Evolutionary conservation across 2,797 vertebrate species (phyloP).

Genomic region (Propithecus perrieri): DNA sequence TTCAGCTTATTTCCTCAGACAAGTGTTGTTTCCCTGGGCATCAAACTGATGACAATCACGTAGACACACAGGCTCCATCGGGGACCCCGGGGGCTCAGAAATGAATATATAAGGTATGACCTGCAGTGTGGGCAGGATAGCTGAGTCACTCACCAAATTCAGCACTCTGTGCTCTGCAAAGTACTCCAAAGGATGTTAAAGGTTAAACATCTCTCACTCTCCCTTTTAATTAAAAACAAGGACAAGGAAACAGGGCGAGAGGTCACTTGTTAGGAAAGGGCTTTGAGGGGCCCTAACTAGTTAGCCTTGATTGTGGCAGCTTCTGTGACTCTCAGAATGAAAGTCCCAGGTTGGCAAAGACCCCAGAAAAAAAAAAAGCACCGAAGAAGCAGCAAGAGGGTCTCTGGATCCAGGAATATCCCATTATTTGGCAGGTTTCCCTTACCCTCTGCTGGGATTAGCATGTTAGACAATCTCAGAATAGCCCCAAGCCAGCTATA

Average conservation of each 20-base stretch:
- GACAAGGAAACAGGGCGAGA: not conserved
- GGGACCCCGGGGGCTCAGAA: conserved; percentile 51
- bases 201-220: conserved; percentile 70
- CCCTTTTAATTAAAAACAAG: conserved; percentile 66
- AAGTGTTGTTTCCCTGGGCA: conserved; percentile 19
- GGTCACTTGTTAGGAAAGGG: conserved; percentile 29
- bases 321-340: not conserved
- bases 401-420: conserved; percentile 54
- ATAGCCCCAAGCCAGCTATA: conserved; percentile 71
- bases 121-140: not conserved
- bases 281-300: not conserved
- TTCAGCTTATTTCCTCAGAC: conserved; percentile 62
- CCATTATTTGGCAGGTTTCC: conserved; percentile 60
- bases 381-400: not conserved
- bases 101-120: not conserved
- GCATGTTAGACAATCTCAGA: conserved; percentile 78
- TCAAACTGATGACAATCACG: conserved; percentile 2
- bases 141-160: conserved; percentile 73
- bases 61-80: not conserved
- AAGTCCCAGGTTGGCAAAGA: conserved; percentile 13
- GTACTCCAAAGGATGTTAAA: conserved; percentile 36
- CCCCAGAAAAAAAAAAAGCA: not conserved
- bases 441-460: conserved; percentile 65
- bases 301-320: not conserved
- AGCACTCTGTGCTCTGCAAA: conserved; percentile 35